phyloP scores from a whole-genome alignment of 1,140 invertebrate species.

The Polypedilum vanderplanki region DNA sequence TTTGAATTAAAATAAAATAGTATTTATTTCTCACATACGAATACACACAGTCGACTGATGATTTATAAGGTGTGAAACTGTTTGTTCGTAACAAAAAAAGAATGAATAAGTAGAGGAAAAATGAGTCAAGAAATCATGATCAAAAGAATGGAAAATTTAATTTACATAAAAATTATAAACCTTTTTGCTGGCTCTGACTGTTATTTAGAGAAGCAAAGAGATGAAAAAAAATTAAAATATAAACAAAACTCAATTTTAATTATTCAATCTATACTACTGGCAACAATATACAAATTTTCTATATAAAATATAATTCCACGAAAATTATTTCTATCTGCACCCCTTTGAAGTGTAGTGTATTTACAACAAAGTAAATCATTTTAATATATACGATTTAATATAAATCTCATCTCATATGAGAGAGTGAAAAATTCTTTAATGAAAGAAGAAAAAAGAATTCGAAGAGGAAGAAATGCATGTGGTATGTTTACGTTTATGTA shows the following conservation, averaged over 20 bases:
- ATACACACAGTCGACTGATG: not conserved
- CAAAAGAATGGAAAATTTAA: slow-evolving; percentile 20
- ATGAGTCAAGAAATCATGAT: slow-evolving; percentile 13
- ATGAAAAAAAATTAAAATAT: slow-evolving; percentile 1
- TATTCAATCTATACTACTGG: slow-evolving; percentile 18
- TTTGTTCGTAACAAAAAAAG: not conserved
- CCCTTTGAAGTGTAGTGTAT: slow-evolving; percentile 24
- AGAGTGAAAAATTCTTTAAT: slow-evolving; percentile 13
- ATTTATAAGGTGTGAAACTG: slow-evolving; percentile 5
- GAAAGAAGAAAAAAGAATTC: not conserved
- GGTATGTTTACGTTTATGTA: slow-evolving; percentile 25
- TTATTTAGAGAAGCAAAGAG: slow-evolving; percentile 9
- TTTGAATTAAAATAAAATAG: too few species aligned
- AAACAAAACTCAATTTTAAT: slow-evolving; percentile 20
- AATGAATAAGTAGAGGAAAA: not conserved
- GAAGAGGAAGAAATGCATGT: slow-evolving; percentile 24
- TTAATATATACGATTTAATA: slow-evolving; percentile 23
- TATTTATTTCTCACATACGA: too few species aligned
- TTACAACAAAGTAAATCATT: slow-evolving; percentile 29
- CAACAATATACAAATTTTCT: slow-evolving; percentile 12
- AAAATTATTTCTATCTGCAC: not conserved
- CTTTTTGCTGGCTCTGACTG: not conserved
- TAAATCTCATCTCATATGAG: not conserved
- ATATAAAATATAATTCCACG: slow-evolving; percentile 8
- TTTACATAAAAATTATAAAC: slow-evolving; percentile 17